phyloP scores from a whole-genome alignment of 2,113 vertebrate species.

The Eretmochelys imbricata region DNA sequence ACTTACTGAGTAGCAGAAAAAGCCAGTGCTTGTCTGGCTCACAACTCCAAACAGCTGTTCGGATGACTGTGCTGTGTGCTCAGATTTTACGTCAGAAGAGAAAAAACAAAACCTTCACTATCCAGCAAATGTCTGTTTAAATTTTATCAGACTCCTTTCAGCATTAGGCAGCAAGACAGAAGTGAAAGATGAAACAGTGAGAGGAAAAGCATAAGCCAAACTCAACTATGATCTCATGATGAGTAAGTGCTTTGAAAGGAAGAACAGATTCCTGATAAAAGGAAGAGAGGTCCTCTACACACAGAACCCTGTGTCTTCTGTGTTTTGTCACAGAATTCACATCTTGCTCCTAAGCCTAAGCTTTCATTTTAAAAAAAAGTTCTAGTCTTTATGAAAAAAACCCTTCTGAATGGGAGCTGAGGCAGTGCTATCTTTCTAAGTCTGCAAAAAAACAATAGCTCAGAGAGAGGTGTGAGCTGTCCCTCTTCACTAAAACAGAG shows the following conservation, averaged over 20 bases:
- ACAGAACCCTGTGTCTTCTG: neutral
- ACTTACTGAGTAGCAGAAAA: neutral
- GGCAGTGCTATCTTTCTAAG: neutral
- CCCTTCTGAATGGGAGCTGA: neutral
- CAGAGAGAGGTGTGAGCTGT: neutral
- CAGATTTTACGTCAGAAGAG: neutral
- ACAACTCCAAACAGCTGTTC: neutral
- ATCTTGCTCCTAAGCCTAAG: neutral
- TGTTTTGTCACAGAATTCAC: neutral
- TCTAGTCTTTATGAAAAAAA: neutral
- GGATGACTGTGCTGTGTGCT: neutral
- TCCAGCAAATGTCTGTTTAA: neutral
- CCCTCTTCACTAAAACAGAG: conserved; percentile 41
- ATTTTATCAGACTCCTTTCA: neutral
- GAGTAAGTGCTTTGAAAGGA: conserved; percentile 2
- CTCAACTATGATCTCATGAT: neutral
- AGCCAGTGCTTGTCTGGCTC: neutral
- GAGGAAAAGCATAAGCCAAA: neutral
- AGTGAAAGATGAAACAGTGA: conserved; percentile 6
- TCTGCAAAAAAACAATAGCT: conserved; percentile 11
- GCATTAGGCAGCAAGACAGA: neutral
- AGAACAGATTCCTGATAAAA: conserved; percentile 11
- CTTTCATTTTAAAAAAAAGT: neutral
- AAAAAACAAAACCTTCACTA: neutral
- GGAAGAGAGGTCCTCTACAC: neutral